Evolutionary conservation across 1,140 invertebrate species (phyloP).

Genomic region (Zaprionus kolodkinae): DNA sequence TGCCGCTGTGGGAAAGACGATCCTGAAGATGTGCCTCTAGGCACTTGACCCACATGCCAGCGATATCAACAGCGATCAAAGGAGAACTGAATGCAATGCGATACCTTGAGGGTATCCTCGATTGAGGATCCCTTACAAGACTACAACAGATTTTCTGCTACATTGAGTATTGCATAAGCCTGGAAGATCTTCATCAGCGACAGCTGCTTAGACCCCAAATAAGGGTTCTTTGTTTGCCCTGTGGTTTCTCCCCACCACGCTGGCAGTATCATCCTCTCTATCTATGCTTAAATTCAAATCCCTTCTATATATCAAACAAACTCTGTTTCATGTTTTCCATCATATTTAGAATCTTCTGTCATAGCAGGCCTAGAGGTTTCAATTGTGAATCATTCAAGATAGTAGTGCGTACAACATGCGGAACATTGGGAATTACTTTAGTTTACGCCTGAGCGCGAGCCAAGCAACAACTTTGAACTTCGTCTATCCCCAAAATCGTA

Average conservation of each 20-base stretch:
- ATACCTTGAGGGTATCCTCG: constrained; percentile 51
- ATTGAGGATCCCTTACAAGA: constrained; percentile 11
- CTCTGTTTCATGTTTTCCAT: background rate
- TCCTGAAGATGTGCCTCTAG: constrained; percentile 9
- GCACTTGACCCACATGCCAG: constrained; percentile 70
- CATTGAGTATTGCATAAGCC: constrained; percentile 57
- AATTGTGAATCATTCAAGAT: background rate
- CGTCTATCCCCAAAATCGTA: background rate
- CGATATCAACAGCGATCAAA: constrained; percentile 40
- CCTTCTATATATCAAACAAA: background rate
- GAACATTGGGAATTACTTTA: background rate
- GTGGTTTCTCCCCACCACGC: constrained; percentile 35
- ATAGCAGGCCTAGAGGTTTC: constrained; percentile 6
- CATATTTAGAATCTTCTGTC: background rate
- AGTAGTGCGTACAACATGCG: background rate
- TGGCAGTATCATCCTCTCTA: background rate
- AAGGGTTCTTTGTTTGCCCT: constrained; percentile 8
- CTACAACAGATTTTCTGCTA: constrained; percentile 64
- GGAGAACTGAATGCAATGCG: constrained; percentile 52
- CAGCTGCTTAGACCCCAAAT: constrained; percentile 46
- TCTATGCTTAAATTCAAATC: background rate
- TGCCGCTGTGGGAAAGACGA: constrained; percentile 42
- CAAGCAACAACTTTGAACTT: constrained; percentile 1
- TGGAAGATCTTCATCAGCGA: constrained; percentile 27
- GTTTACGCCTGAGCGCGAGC: constrained; percentile 7